A percentile compares a stretch with the other conserved stretches of the same genome.
Conservation (phyloP, 2,797 vertebrate species). For the Crocidura indochinensis region DNA sequence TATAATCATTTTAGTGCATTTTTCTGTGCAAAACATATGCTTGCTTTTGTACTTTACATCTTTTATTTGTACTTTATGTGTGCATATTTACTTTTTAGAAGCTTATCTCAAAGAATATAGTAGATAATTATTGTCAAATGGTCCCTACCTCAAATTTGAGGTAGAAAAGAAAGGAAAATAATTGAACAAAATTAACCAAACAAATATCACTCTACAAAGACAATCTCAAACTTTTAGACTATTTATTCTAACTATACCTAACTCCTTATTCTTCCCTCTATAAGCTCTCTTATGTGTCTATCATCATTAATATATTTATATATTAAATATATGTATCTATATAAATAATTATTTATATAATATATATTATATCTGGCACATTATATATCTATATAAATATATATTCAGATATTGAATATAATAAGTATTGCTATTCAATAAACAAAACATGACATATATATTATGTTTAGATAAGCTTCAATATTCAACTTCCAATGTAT, state of each 20-base stretch:
- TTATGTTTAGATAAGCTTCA: neutral
- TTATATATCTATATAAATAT: no score
- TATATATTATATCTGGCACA: no score
- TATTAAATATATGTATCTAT: no score
- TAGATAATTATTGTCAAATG: neutral
- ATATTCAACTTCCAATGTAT: neutral
- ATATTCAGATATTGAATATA: no score
- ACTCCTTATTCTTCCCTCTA: no score
- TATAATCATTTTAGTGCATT: neutral
- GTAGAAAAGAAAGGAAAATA: neutral
- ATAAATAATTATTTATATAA: no score
- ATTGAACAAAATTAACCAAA: neutral
- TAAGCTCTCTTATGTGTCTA: no score
- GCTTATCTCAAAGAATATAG: neutral
- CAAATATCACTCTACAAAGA: neutral
- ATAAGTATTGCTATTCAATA: no score
- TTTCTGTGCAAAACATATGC: conserved; percentile 12
- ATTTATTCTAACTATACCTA: no score
- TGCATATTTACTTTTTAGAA: neutral
- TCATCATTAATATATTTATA: no score
- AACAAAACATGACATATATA: no score
- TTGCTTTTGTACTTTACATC: neutral
- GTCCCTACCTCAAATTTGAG: neutral
- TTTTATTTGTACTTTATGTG: neutral
- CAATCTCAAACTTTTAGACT: neutral